A percentile compares a stretch with the other conserved stretches of the same genome.
These are phyloP conservation scores for Acrocyrtus sp. DNA, from an alignment of 2,888 invertebrate genomes.

Conservation along the genomic window DNA sequence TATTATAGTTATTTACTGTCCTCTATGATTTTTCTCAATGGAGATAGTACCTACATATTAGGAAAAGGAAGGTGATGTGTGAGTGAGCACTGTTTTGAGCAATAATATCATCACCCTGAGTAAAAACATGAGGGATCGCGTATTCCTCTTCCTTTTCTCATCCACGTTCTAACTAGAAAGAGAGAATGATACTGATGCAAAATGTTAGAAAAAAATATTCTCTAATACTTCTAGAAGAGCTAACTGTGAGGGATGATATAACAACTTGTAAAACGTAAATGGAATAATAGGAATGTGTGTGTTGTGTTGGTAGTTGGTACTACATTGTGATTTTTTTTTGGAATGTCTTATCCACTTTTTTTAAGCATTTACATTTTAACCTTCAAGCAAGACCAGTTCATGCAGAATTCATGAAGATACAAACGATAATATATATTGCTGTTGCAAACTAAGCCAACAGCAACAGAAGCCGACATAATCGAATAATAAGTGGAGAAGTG, in stretches of 20 bases:
- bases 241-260: not conserved
- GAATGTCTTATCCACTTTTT: not conserved
- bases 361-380: conserved; percentile 26
- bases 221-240: no score
- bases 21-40: not conserved
- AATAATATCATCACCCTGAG: not conserved
- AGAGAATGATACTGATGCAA: no score
- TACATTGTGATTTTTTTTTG: no score
- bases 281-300: not conserved
- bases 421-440: no score
- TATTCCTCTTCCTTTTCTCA: no score
- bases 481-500: not conserved
- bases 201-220: no score
- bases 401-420: conserved; percentile 33
- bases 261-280: not conserved
- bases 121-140: not conserved
- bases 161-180: no score
- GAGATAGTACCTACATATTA: conserved; percentile 2
- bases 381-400: conserved; percentile 45
- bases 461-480: conserved; percentile 7
- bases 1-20: conserved; percentile 6
- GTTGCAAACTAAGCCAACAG: conserved; percentile 16
- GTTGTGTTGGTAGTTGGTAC: not conserved
- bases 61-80: conserved; percentile 3
- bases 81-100: not conserved